Base-by-base conservation (phyloP, 2,113 vertebrate species). In the Rattus norvegicus region DNA sequence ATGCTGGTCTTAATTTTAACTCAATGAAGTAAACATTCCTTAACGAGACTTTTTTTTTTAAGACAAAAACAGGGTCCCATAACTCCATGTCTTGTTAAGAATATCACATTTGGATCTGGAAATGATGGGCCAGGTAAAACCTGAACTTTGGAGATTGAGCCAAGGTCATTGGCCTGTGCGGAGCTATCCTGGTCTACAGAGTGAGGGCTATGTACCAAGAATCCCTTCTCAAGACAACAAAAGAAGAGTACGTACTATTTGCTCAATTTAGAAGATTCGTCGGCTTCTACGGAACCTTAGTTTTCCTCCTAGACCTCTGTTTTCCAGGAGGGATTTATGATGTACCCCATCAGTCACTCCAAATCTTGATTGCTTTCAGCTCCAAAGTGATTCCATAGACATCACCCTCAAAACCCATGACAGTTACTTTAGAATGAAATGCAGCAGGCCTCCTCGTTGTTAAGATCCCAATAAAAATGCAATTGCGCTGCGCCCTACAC, bases 291-390 rank as follows among this genome's bases (percentile, higher is more conserved):
- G 22, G 90, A 67, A 4, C 13, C 73, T 90, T 14, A 1, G 28
- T 72, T 93, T 90, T 65, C 85, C 69, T 92, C 36, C 9, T 30
- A 84, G 87, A 7, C 19, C 26, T 93, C 13, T 84, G 8, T 6
- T 59, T 56, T 89, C 24, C 10, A 33, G n/a, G 10, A 92, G 61
- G 10, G 79, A 80, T 77, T 36, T 79, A 36, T 16, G 33, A 22
- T 47, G 11, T 81, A 28, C 47, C 39, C 67, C 88, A 12, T 47
- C 56, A 88, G 52, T 30, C 72, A 80, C 61, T n/a, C 61, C 47
- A 92, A 61, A 75, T 91, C 73, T 73, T 95, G 77, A 91, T 2
- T 63, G 39, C 30, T 72, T 69, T 95, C 73, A 92, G 73, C 33
- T 86, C 73, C 79, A 77, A n/a, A 77, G 61, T 63, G 65, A 91